phyloP scores from a whole-genome alignment of 2,113 vertebrate genomes.

The Cichladusa arquata region DNA sequence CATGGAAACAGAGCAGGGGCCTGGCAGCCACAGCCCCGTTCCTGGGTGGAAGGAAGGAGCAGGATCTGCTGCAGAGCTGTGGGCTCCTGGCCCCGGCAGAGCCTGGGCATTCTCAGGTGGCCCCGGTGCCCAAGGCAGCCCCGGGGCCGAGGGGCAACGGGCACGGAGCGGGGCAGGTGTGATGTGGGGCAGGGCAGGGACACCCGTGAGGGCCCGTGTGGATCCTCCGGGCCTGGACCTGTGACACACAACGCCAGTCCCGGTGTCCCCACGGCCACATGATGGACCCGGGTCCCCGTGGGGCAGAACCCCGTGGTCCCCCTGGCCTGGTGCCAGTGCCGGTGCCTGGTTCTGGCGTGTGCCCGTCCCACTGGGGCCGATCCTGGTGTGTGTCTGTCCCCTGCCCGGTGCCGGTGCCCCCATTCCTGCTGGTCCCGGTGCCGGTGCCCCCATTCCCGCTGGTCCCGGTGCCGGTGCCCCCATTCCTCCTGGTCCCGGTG shows the following conservation, averaged over 20 bases:
- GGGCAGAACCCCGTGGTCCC: background rate
- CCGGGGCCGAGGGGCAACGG: no score
- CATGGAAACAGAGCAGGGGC: rapidly evolving
- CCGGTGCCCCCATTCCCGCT: background rate
- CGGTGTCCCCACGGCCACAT: background rate
- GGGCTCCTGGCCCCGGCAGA: no score
- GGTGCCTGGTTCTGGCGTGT: no score
- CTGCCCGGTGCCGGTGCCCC: background rate
- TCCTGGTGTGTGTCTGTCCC: no score
- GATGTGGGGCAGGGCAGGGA: background rate
- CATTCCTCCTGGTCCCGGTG: no score
- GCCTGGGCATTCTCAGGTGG: background rate
- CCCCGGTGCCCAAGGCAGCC: background rate
- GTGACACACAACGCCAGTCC: background rate
- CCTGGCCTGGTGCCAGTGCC: no score
- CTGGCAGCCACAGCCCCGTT: background rate
- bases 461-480: no score
- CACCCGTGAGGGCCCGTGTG: rapidly evolving
- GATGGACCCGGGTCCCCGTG: no score
- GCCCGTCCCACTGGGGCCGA: background rate
- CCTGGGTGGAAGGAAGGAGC: background rate
- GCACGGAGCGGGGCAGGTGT: background rate
- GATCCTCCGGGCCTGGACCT: background rate
- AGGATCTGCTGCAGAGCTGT: background rate
- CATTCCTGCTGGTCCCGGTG: background rate